Base-by-base conservation (phyloP, 2,888 invertebrate genomes). In the Lepidochrysops patricia region DNA sequence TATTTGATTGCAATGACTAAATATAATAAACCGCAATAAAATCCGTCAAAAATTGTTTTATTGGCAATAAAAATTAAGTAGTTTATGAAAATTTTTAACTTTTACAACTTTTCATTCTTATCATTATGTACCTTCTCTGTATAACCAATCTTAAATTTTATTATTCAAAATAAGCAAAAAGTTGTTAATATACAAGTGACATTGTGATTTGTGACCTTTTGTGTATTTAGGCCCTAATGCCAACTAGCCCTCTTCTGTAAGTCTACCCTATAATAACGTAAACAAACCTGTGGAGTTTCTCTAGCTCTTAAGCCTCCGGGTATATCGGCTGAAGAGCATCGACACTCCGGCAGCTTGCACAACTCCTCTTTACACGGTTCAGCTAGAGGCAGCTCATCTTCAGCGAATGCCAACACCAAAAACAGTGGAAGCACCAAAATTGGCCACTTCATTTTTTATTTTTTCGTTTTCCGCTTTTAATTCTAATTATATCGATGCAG, bases 331-430 rank as follows among this genome's bases (percentile, higher is more conserved):
- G 77, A 72, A 0, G 90, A 83, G 67, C 92, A 92, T 60, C 87
- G 80, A 72, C 92, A 92, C 52, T 82, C 68, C 0, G 92, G 92
- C 0, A 90, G 73, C 37, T 75, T 69, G 67, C 92, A 92, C 3
- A 69, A 66, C n/a, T 72, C 72, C 2, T 64, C 60, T 64, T 80
- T 68, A 70, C 90, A 90, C 1, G 63, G 15, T n/a, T 72, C 70
- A 1, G 83, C 86, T n/a, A 75, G 35, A 0, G 67, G 61, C 15
- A 77, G 61, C n/a, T 67, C 72, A 23, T 25, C 58, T 25, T 60
- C 49, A 12, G 57, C 62, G 4, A 13, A 23, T n/a, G 32, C 50
- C 3, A 60, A 9, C 0, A 50, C 23, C 29, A 60, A 43, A 12
- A 64, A 26, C 19, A 57, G 56, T 2, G 56, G 25, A 37, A 63